These are phyloP conservation scores for Lontra canadensis DNA, from an alignment of 2,113 vertebrate genomes.

Conservation along the genomic window DNA sequence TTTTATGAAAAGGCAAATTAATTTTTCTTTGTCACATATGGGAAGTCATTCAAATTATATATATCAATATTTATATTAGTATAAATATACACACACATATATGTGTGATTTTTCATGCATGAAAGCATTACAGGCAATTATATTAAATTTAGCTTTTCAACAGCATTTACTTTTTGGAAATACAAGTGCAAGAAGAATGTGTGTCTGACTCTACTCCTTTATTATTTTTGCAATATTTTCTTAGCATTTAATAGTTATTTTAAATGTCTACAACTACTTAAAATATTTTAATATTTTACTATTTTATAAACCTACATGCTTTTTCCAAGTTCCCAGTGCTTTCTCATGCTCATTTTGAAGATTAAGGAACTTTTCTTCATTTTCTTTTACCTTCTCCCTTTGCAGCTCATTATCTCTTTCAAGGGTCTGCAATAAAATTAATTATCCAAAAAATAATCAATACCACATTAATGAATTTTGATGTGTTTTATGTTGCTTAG, in stretches of 20 bases:
- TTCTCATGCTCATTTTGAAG: constrained; percentile 89
- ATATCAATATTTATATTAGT: neutral
- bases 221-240: constrained; percentile 76
- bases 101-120: constrained; percentile 28
- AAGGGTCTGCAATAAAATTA: constrained; percentile 99
- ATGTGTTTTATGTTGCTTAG: constrained; percentile 97
- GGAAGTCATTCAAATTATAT: constrained; percentile 27
- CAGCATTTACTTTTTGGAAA: constrained; percentile 48
- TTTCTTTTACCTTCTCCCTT: constrained; percentile 90
- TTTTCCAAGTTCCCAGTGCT: constrained; percentile 87
- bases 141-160: constrained; percentile 68
- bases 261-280: constrained; percentile 71
- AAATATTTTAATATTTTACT: constrained; percentile 77
- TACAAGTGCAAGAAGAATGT: constrained; percentile 48
- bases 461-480: constrained; percentile 97
- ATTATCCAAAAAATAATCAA: constrained; percentile 98
- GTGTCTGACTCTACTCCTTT: constrained; percentile 16
- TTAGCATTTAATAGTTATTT: constrained; percentile 77
- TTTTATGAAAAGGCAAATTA: constrained; percentile 53
- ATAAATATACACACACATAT: neutral
- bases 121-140: constrained; percentile 44
- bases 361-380: constrained; percentile 91
- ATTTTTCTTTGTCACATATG: constrained; percentile 46
- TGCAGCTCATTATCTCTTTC: constrained; percentile 96
- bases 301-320: constrained; percentile 88